Base-by-base conservation (phyloP, 1,140 invertebrate species). In the Stegodyphus mimosarum region DNA sequence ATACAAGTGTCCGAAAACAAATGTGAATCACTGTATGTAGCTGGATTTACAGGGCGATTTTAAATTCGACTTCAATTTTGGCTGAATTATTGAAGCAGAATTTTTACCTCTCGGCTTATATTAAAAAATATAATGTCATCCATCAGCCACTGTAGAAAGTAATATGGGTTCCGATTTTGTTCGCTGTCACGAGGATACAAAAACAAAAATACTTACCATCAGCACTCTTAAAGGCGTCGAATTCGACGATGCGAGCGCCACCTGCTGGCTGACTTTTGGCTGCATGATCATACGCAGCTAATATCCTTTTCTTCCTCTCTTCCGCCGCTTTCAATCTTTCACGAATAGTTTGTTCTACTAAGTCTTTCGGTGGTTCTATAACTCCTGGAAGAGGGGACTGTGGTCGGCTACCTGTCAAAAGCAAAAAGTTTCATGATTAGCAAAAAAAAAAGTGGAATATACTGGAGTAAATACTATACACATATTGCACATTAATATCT, bases 261-360 rank as follows among this genome's bases (percentile, higher is more conserved):
- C 88, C 88, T 1, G 88, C 88, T 10, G 88, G 88, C 13, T 76
- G 83, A 13, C 83, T 83, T 53, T 83, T 87, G 7, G 88, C 87
- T 13, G 87, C 87, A n/a, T 81, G 52, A 67, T 88, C 88, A 60
- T 84, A 88, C 2, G 88, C 88, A 4, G 88, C 88, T 55, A 88
- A 66, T 5, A 87, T 85, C 33, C 81, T 64, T 64, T 77, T 87
- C 73, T 88, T 88, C 7, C 77, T 55, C 0, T 87, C 69, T 6
- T 88, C 88, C 0, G 83, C 64, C 9, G 87, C 87, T 53, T 77
- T 17, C 11, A 75, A 18, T 5, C 88, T 77, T 17, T 86, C 71
- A 10, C 77, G 55, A 55, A 88, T 88, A 2, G 87, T 33, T 50
- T 88, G 87, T 53, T 88, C 88, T 15, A 88, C 88, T 48, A 88